Conservation (phyloP, 2,888 invertebrate genomes). For the Creontiades dilutus region DNA sequence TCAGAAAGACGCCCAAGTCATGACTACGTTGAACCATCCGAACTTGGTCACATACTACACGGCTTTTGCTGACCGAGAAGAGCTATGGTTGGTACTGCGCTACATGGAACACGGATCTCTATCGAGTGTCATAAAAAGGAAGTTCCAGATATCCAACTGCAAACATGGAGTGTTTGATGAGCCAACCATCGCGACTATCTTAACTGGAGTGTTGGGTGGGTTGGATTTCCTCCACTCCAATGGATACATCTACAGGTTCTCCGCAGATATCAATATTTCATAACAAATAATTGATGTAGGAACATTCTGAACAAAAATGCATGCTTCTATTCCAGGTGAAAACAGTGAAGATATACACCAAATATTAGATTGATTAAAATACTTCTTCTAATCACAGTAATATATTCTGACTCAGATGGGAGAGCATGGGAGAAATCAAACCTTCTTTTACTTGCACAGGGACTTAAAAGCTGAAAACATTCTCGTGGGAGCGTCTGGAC, state of each 20-base stretch:
- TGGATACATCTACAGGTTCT: slow-evolving; percentile 97
- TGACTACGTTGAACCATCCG: slow-evolving; percentile 99
- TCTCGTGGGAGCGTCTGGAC: slow-evolving; percentile 96
- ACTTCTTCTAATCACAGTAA: too few species aligned
- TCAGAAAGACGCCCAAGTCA: slow-evolving; percentile 91
- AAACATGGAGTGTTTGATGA: slow-evolving; percentile 98
- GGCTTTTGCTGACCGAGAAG: slow-evolving; percentile 97
- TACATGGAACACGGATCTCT: slow-evolving; percentile 95
- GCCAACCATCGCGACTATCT: slow-evolving; percentile 96
- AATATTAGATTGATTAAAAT: too few species aligned
- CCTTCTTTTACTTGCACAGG: slow-evolving; percentile 80
- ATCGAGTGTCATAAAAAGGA: slow-evolving; percentile 94
- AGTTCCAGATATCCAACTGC: slow-evolving; percentile 94
- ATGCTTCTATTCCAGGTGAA: too few species aligned
- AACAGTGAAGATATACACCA: too few species aligned
- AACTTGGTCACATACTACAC: slow-evolving; percentile 99
- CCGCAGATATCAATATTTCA: background rate
- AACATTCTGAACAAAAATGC: background rate
- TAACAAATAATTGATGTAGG: background rate
- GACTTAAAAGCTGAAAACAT: slow-evolving; percentile 99
- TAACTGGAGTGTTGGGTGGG: slow-evolving; percentile 96
- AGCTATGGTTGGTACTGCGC: slow-evolving; percentile 96
- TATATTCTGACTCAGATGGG: too few species aligned
- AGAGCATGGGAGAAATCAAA: background rate
- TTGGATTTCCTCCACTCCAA: slow-evolving; percentile 99